A percentile compares a stretch with the other conserved stretches of the same genome.
Evolutionary conservation across 2,113 vertebrate species (phyloP).

Genomic region (Atractosteus spatula): DNA sequence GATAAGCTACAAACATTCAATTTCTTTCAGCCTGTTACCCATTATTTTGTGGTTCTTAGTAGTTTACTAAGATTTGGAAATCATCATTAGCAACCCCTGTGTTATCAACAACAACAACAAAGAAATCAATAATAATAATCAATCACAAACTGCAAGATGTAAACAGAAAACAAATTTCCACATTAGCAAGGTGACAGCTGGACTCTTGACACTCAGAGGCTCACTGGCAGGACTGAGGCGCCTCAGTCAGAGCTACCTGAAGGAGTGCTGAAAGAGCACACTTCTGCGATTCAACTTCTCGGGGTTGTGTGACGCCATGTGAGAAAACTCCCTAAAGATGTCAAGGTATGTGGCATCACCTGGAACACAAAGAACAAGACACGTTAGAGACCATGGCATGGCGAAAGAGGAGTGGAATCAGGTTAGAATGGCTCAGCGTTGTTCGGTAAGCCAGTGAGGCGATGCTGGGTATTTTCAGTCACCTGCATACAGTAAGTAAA

Average conservation of each 20-base stretch:
- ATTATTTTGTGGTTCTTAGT: too few species aligned
- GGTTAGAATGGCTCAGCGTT: too few species aligned
- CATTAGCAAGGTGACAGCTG: constrained; percentile 21
- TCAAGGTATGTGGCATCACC: constrained; percentile 82
- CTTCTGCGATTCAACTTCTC: constrained; percentile 80
- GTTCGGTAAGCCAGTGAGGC: too few species aligned
- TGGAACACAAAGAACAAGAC: constrained; percentile 40
- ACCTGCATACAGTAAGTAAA: too few species aligned
- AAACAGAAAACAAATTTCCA: not conserved
- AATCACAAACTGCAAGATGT: not conserved
- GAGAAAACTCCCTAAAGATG: constrained; percentile 85
- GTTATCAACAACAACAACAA: not conserved
- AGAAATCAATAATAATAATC: not conserved
- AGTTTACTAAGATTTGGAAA: too few species aligned
- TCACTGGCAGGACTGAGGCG: not conserved
- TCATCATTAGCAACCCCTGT: too few species aligned
- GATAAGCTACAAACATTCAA: too few species aligned
- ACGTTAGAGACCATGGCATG: not conserved
- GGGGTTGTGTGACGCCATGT: constrained; percentile 84
- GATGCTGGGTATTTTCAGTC: too few species aligned
- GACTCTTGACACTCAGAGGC: constrained; percentile 32
- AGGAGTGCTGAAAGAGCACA: constrained; percentile 75
- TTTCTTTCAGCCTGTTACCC: too few species aligned
- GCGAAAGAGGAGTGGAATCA: too few species aligned
- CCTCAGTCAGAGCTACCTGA: constrained; percentile 54